phyloP scores from a whole-genome alignment of 92 coral and sea anemone species.

The Siderastrea radians region DNA sequence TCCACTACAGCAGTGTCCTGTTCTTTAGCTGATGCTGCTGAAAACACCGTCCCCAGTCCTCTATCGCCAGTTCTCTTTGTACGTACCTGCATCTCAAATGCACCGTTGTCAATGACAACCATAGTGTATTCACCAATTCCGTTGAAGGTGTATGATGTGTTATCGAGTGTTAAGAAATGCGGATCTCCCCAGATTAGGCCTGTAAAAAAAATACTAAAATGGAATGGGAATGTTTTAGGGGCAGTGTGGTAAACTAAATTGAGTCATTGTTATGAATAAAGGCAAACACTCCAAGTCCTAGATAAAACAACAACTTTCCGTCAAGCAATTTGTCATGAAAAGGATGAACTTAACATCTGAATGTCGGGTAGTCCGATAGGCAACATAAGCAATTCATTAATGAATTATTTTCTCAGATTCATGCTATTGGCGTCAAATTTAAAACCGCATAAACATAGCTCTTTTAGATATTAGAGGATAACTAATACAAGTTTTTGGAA shows the following conservation, averaged over 20 bases:
- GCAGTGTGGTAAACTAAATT: background rate
- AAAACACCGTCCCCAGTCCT: constrained; percentile 80
- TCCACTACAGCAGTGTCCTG: constrained; percentile 25
- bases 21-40: constrained; percentile 48
- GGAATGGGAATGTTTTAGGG: background rate
- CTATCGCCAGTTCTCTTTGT: constrained; percentile 57
- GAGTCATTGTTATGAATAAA: no score
- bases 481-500: no score
- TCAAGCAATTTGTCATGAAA: no score
- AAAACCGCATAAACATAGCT: no score
- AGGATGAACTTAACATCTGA: no score
- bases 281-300: no score
- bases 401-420: no score
- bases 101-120: constrained; percentile 67
- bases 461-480: no score
- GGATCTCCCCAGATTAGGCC: constrained; percentile 86
- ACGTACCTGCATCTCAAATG: constrained; percentile 89
- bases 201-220: background rate
- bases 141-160: constrained; percentile 79
- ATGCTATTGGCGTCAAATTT: no score
- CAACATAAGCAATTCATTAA: no score
- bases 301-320: no score
- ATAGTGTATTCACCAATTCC: constrained; percentile 90
- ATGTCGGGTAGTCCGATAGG: no score
- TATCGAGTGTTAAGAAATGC: constrained; percentile 72